Evolutionary conservation across 1,140 invertebrate genomes (phyloP).

Genomic region (Adelges cooleyi): DNA sequence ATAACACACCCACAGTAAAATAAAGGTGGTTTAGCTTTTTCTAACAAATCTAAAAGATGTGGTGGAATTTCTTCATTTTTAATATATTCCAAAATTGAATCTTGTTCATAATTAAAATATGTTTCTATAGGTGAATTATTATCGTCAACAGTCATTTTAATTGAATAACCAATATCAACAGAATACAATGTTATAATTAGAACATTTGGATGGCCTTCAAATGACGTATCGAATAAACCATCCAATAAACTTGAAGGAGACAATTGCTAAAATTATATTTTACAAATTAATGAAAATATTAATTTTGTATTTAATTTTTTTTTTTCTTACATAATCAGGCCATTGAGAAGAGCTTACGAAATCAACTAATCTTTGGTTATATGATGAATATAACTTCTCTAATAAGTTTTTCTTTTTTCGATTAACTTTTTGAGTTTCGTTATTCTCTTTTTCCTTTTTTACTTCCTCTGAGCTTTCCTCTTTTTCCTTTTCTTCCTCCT

Average conservation of each 20-base stretch:
- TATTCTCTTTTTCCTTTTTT: not conserved
- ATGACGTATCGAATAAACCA: not conserved
- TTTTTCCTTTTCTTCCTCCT: slow-evolving; percentile 27
- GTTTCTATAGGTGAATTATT: slow-evolving; percentile 3
- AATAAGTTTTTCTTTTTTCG: not conserved
- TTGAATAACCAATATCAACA: slow-evolving; percentile 9
- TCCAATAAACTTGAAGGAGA: slow-evolving; percentile 16
- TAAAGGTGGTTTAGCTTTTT: slow-evolving; percentile 62
- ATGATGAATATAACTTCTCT: not conserved
- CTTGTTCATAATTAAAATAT: slow-evolving; percentile 2
- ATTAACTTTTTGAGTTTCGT: not conserved
- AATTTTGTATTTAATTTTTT: not conserved
- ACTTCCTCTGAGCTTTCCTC: slow-evolving; percentile 26
- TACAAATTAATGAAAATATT: not conserved
- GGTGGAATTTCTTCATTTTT: slow-evolving; percentile 79
- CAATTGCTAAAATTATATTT: not conserved
- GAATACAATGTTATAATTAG: slow-evolving; percentile 8
- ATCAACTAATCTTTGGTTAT: not conserved
- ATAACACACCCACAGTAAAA: slow-evolving; percentile 89
- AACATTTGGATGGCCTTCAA: not conserved
- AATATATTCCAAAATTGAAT: slow-evolving; percentile 43
- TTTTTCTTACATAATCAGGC: slow-evolving; percentile 1
- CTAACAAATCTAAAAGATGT: slow-evolving; percentile 69
- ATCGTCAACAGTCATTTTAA: not conserved
- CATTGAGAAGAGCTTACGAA: slow-evolving; percentile 2